Percentiles rank a stretch among this genome's conserved stretches.
These are phyloP conservation scores for Acleris sparsana DNA, from an alignment of 2,888 invertebrate species.

Conservation along the genomic window DNA sequence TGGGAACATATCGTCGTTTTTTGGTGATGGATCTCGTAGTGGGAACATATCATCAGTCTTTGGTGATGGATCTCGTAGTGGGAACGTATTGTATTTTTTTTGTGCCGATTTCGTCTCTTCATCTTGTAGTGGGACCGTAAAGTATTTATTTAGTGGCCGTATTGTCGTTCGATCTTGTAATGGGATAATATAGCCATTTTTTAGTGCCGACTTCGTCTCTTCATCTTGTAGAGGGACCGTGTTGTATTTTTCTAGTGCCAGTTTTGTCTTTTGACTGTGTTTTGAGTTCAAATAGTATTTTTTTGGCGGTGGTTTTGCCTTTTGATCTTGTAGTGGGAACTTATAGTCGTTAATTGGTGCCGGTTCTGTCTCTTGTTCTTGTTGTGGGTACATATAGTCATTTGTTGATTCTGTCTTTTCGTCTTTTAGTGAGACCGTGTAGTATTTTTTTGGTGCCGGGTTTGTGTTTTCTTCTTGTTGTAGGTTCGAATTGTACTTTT, in stretches of 20 bases:
- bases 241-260: too few species aligned
- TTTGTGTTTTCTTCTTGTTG: too few species aligned
- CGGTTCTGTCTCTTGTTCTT: slow-evolving; percentile 40
- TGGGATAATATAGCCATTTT: background rate
- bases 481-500: accelerated
- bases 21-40: slow-evolving; percentile 36
- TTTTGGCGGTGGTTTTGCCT: too few species aligned
- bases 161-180: too few species aligned
- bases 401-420: background rate
- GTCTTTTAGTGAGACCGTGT: too few species aligned
- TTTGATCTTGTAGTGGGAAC: too few species aligned
- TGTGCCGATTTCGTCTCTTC: slow-evolving; percentile 42
- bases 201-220: slow-evolving; percentile 41
- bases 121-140: too few species aligned
- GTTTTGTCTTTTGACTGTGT: too few species aligned
- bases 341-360: slow-evolving; percentile 30
- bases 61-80: too few species aligned
- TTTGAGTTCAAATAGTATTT: too few species aligned
- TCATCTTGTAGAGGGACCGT: slow-evolving; percentile 43
- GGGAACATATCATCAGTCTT: background rate
- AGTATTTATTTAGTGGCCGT: too few species aligned
- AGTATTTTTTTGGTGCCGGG: slow-evolving; percentile 35
- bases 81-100: slow-evolving; percentile 22
- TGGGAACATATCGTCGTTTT: too few species aligned
- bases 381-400: slow-evolving; percentile 37